These are phyloP conservation scores for Trichonephila clavata DNA, from an alignment of 1,140 invertebrate species.

Conservation along the genomic window DNA sequence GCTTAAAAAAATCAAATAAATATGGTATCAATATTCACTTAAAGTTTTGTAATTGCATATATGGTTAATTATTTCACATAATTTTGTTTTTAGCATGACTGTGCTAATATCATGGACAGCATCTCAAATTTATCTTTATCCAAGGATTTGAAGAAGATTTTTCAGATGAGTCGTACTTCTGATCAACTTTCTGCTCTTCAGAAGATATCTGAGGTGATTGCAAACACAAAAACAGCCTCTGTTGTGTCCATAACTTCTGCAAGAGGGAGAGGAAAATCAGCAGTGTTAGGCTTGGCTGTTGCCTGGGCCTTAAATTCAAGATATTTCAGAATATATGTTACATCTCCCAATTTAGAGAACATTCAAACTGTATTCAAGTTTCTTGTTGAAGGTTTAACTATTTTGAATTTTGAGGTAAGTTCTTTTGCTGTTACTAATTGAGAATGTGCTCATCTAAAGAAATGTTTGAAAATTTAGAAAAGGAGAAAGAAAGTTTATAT, in stretches of 20 bases:
- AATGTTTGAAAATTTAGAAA: too few relatives aligned
- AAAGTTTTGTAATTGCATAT: too few relatives aligned
- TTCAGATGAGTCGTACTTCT: constrained; percentile 89
- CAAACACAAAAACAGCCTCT: constrained; percentile 93
- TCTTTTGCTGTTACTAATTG: background rate
- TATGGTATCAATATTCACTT: too few relatives aligned
- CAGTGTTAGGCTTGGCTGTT: constrained; percentile 96
- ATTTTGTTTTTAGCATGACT: background rate
- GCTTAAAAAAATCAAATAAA: too few relatives aligned
- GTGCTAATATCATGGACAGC: background rate
- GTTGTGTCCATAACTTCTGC: constrained; percentile 98
- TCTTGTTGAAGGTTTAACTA: constrained; percentile 97
- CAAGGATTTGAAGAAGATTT: background rate
- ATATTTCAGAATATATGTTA: constrained; percentile 99
- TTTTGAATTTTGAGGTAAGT: constrained; percentile 87
- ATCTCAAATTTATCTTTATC: background rate
- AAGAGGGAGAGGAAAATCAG: constrained; percentile 98
- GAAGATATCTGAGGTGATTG: constrained; percentile 96
- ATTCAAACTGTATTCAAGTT: constrained; percentile 99
- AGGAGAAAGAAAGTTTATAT: too few relatives aligned
- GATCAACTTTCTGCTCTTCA: constrained; percentile 94
- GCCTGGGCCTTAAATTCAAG: constrained; percentile 85
- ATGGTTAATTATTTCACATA: background rate
- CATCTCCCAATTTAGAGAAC: constrained; percentile 98
- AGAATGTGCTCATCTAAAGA: too few relatives aligned